Base-by-base conservation (phyloP, 2,113 vertebrate species). In the Vireo altiloquus region DNA sequence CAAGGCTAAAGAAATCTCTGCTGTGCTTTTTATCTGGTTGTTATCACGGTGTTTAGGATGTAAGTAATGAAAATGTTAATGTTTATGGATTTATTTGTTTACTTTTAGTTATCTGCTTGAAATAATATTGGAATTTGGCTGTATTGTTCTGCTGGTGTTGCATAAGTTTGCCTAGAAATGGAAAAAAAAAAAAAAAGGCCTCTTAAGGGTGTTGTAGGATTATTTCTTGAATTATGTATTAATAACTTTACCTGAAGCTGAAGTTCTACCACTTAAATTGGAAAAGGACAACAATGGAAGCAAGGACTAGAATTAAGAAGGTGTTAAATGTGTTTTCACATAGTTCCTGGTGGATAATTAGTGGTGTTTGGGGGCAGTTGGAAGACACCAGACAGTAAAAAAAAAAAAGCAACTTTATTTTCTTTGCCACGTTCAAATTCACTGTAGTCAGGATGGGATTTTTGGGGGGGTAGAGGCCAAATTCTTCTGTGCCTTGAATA, bases 51-150 rank as follows among this genome's bases (percentile, higher is more conserved):
- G 8, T 47, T 96, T 30, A 31, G 49, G 57, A 68, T 5, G 24
- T 82, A 53, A 84, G 50, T 35, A 47, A 91, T 86, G 52, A 80
- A 80, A 90, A 86, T 65, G 44, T 82, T 63, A 20, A 75, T 76
- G 37, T 72, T 92, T 91, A 72, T 74, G 71, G 87, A 72, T 89
- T 87, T 89, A 71, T 66, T 89, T 82, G 35, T 72, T 94, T 88
- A 53, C n/a, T 61, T 56, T 72, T 14, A 47, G 35, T 71, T 92
- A n/a, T n/a, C 69, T 84, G 16, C 57, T 70, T 46, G 39, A 61
- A 82, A 46, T 64, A 72, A 22, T 10, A 9, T 11, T 56, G 13
- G n/a, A 54, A 52, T 76, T 60, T 35, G 47, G 15, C 70, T 2
- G 0, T 35, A 27, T 59, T 60, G 39, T 88, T 72, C 63, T 65